A percentile compares a stretch with the other conserved stretches of the same genome.
phyloP scores from a whole-genome alignment of 2,797 vertebrate genomes.

The Lacerta bilineata region DNA sequence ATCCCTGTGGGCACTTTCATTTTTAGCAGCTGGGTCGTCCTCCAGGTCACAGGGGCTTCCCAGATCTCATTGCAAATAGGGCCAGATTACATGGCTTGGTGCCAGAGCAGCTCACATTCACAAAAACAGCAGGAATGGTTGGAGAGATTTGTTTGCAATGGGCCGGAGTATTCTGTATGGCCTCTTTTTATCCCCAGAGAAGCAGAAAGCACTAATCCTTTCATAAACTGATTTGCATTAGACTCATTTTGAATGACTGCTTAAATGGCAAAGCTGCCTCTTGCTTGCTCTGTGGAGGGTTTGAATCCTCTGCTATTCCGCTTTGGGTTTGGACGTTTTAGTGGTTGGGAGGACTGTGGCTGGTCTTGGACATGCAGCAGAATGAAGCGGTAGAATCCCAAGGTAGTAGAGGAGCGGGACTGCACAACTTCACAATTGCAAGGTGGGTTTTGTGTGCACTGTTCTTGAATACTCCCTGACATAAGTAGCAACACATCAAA shows the following conservation, averaged over 20 bases:
- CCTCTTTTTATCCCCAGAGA: not conserved
- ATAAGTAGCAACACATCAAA: not conserved
- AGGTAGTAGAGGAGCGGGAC: not conserved
- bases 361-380: not conserved
- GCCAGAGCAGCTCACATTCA: too few relatives aligned
- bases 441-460: not conserved
- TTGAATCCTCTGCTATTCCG: rapidly evolving
- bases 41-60: not conserved
- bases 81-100: not conserved
- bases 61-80: not conserved
- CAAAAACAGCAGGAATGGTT: rapidly evolving
- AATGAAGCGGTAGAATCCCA: not conserved
- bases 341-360: not conserved
- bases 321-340: slow-evolving; percentile 23
- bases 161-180: not conserved
- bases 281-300: not conserved
- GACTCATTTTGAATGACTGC: not conserved
- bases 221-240: not conserved
- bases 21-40: not conserved
- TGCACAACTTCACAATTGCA: not conserved
- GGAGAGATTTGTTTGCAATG: not conserved
- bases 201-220: slow-evolving; percentile 59
- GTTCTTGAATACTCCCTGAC: not conserved
- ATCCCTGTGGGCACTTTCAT: not conserved
- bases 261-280: slow-evolving; percentile 21